Conservation (phyloP, 2,113 vertebrate species). For the Theristicus caerulescens region DNA sequence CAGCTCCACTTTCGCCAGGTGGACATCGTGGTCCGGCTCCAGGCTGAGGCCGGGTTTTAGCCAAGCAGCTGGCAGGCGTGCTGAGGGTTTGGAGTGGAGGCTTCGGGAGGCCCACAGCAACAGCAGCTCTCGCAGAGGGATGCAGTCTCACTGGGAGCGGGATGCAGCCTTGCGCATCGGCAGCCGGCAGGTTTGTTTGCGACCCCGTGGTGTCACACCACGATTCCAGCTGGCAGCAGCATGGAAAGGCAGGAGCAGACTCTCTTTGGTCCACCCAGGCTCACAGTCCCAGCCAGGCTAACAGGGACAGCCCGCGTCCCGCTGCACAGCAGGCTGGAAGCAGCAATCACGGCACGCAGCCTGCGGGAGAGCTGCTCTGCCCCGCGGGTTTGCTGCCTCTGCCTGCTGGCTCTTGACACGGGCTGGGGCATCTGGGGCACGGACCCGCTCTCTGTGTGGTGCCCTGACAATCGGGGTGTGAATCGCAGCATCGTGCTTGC, state of each 20-base stretch:
- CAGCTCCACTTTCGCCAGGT: not conserved
- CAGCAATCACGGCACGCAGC: fast-evolving
- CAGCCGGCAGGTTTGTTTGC: no score
- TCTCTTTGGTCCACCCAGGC: not conserved
- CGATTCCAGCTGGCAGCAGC: not conserved
- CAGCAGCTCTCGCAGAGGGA: not conserved
- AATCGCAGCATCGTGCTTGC: fast-evolving
- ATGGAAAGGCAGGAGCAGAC: not conserved
- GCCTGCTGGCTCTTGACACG: not conserved
- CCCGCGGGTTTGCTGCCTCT: fast-evolving
- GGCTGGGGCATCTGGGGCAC: not conserved
- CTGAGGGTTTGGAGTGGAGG: no score
- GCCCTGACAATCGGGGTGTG: not conserved
- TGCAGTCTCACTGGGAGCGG: not conserved
- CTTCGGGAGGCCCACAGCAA: not conserved
- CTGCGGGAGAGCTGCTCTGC: not conserved
- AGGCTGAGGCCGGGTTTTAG: fast-evolving
- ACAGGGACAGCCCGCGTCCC: not conserved
- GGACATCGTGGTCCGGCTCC: not conserved
- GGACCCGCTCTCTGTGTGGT: not conserved
- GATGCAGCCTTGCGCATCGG: not conserved
- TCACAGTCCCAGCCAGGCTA: not conserved
- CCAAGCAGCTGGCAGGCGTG: not conserved
- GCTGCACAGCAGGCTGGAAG: not conserved
- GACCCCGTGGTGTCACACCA: not conserved